These are phyloP conservation scores for Epirrita christyi DNA, from an alignment of 2,888 invertebrate species.

Conservation along the genomic window DNA sequence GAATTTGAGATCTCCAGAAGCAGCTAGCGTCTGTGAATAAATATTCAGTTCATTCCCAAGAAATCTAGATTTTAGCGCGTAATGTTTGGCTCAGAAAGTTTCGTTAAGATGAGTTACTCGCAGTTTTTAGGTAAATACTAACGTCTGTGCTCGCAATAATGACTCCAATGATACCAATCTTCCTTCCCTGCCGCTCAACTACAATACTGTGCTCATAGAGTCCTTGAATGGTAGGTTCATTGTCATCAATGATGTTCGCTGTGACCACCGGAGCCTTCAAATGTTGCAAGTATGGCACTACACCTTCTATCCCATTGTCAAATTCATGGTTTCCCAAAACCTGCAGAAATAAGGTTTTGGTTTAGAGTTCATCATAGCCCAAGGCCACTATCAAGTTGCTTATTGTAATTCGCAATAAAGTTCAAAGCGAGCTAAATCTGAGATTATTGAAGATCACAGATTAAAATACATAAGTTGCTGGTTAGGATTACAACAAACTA, in stretches of 20 bases:
- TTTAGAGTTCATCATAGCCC: too few species aligned
- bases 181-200: slow-evolving; percentile 86
- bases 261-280: slow-evolving; percentile 88
- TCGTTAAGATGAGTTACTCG: too few species aligned
- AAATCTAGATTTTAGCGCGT: too few species aligned
- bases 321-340: slow-evolving; percentile 95
- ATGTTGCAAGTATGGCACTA: slow-evolving; percentile 88
- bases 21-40: slow-evolving; percentile 83
- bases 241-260: slow-evolving; percentile 89
- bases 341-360: slow-evolving; percentile 64
- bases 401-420: too few species aligned
- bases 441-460: too few species aligned
- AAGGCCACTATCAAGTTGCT: too few species aligned
- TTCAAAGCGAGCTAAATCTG: too few species aligned
- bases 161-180: slow-evolving; percentile 93
- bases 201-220: slow-evolving; percentile 87
- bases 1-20: slow-evolving; percentile 87
- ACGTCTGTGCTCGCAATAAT: slow-evolving; percentile 69
- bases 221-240: slow-evolving; percentile 88
- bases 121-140: slow-evolving; percentile 41
- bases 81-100: too few species aligned
- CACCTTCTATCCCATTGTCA: slow-evolving; percentile 89
- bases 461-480: too few species aligned
- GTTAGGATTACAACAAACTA: too few species aligned
- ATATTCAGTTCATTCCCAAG: too few species aligned